These are phyloP conservation scores for Parasteatoda tepidariorum DNA, from an alignment of 1,140 invertebrate genomes.

Conservation along the genomic window DNA sequence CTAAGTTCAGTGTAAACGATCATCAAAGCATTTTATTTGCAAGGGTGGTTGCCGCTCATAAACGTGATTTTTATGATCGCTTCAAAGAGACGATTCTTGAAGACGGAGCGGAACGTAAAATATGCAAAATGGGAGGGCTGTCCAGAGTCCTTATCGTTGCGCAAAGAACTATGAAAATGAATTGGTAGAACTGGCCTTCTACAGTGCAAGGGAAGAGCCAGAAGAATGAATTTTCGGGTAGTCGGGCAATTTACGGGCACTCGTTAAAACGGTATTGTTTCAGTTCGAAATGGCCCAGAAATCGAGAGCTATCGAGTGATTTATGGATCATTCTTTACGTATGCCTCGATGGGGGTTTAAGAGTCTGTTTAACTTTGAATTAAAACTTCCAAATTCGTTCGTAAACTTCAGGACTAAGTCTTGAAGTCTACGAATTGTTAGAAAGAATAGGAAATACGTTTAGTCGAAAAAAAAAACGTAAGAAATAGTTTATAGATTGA, in stretches of 20 bases:
- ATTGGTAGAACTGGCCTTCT: conserved; percentile 26
- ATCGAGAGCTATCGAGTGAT: conserved; percentile 5
- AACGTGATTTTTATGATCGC: conserved; percentile 59
- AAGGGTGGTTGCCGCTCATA: conserved; percentile 40
- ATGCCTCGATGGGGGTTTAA: not conserved
- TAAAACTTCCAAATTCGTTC: not conserved
- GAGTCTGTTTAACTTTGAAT: not conserved
- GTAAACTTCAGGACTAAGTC: no score
- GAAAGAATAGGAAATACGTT: no score
- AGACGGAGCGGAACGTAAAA: conserved; percentile 41
- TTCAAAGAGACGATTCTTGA: conserved; percentile 55
- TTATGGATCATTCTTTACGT: not conserved
- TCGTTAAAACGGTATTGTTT: conserved; percentile 57
- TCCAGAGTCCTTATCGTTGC: conserved; percentile 10
- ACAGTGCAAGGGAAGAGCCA: not conserved
- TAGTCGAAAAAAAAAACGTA: no score
- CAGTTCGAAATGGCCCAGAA: not conserved
- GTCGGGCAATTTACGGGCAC: conserved; percentile 52
- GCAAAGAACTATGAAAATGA: conserved; percentile 53
- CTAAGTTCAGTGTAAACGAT: conserved; percentile 45
- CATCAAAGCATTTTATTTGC: conserved; percentile 12
- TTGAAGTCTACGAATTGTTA: no score
- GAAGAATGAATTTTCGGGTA: conserved; percentile 55
- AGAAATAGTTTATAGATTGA: no score
- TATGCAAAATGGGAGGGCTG: conserved; percentile 29